A percentile compares a stretch with the other conserved stretches of the same genome.
phyloP scores from a whole-genome alignment of 2,888 invertebrate genomes.

The Brachyopa scutellaris region DNA sequence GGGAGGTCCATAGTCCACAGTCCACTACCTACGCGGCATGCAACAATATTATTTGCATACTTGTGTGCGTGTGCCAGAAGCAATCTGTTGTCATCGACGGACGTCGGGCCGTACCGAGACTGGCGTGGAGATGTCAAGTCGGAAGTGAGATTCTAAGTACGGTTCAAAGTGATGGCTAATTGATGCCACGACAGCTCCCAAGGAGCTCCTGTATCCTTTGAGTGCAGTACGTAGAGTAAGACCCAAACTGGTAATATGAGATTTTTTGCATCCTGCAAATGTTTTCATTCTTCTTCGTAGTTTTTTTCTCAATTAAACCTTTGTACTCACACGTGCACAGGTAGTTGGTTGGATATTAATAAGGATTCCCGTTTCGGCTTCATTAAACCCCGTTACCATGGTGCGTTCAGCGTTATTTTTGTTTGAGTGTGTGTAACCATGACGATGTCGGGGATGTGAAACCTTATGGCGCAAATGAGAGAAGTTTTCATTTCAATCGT shows the following conservation, averaged over 20 bases:
- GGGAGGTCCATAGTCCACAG: slow-evolving; percentile 16
- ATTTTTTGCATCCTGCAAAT: slow-evolving; percentile 33
- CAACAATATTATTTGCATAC: slow-evolving; percentile 10
- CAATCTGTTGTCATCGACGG: slow-evolving; percentile 29
- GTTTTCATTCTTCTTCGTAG: slow-evolving; percentile 27
- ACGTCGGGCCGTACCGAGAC: too few species aligned
- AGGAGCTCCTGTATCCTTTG: too few species aligned
- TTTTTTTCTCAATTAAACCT: slow-evolving; percentile 22
- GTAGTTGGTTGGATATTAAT: too few species aligned
- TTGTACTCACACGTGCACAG: too few species aligned
- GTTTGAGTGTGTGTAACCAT: background rate
- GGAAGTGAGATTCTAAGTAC: slow-evolving; percentile 13
- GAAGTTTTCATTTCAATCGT: slow-evolving; percentile 47
- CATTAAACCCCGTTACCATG: slow-evolving; percentile 62
- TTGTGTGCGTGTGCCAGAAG: slow-evolving; percentile 45
- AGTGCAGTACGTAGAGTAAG: too few species aligned
- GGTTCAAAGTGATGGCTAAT: slow-evolving; percentile 32
- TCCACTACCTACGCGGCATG: background rate
- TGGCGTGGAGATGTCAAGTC: too few species aligned
- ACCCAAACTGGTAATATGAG: slow-evolving; percentile 43
- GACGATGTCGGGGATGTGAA: slow-evolving; percentile 35
- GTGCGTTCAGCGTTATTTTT: slow-evolving; percentile 33
- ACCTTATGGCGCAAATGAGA: slow-evolving; percentile 31
- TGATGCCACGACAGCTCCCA: slow-evolving; percentile 31
- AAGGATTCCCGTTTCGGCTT: slow-evolving; percentile 63